Evolutionary conservation across 1,140 invertebrate genomes (phyloP).

Genomic region (Oedothorax gibbosus): DNA sequence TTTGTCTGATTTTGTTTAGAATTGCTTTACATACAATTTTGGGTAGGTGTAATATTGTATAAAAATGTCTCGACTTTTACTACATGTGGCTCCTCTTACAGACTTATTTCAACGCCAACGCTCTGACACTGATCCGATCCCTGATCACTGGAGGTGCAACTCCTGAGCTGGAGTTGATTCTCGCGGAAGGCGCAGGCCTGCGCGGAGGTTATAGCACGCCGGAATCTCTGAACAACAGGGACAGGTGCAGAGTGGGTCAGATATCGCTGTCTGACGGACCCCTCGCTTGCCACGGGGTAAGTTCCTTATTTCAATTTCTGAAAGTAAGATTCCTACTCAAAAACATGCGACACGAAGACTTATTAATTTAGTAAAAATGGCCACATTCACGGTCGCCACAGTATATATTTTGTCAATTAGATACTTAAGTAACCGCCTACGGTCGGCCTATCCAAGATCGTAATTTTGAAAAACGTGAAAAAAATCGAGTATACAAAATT

Average conservation of each 20-base stretch:
- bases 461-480: too few species aligned
- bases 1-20: too few species aligned
- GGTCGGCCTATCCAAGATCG: too few species aligned
- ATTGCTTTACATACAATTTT: too few species aligned
- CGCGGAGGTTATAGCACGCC: constrained; percentile 96
- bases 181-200: constrained; percentile 97
- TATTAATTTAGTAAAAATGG: not conserved
- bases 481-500: too few species aligned
- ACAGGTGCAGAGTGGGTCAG: constrained; percentile 95
- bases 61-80: not conserved
- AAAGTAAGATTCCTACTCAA: too few species aligned
- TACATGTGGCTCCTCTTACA: constrained; percentile 69
- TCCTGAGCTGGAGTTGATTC: constrained; percentile 96
- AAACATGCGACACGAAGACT: not conserved
- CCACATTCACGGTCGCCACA: too few species aligned
- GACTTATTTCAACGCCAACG: constrained; percentile 99
- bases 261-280: constrained; percentile 97
- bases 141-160: constrained; percentile 98
- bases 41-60: too few species aligned
- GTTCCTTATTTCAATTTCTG: not conserved
- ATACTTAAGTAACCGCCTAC: too few species aligned
- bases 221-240: constrained; percentile 92
- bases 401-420: too few species aligned
- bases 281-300: constrained; percentile 88
- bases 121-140: constrained; percentile 95